These are phyloP conservation scores for Folsomia candida DNA, from an alignment of 2,888 invertebrate genomes.

Conservation along the genomic window DNA sequence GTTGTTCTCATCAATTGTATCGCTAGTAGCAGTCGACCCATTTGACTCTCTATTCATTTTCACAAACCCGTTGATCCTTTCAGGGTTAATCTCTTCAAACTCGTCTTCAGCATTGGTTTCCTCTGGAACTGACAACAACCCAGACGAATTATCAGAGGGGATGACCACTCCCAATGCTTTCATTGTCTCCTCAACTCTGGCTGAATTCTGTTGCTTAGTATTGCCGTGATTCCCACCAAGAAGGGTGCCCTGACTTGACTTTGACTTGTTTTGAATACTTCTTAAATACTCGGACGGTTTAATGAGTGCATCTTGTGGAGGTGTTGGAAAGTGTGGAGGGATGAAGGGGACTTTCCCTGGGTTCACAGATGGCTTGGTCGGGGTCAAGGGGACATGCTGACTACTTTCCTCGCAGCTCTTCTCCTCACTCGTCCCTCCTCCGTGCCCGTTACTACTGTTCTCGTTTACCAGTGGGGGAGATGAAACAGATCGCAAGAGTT, in stretches of 20 bases:
- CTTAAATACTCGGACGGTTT: constrained; percentile 89
- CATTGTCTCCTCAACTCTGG: constrained; percentile 43
- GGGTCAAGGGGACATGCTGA: constrained; percentile 20
- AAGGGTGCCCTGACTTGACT: too few relatives aligned
- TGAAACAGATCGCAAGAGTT: constrained; percentile 36
- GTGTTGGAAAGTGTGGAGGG: constrained; percentile 80
- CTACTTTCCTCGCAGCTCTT: background rate
- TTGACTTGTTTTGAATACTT: constrained; percentile 65
- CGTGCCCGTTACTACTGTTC: constrained; percentile 2
- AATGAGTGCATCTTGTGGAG: constrained; percentile 74
- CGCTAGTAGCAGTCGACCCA: background rate
- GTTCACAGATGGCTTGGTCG: constrained; percentile 24
- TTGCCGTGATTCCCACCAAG: constrained; percentile 5
- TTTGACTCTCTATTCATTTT: constrained; percentile 4
- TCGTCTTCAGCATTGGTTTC: constrained; percentile 47
- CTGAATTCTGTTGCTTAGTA: constrained; percentile 11
- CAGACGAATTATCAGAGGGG: too few relatives aligned
- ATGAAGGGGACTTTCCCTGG: constrained; percentile 68
- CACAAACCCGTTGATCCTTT: constrained; percentile 33
- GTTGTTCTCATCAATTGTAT: constrained; percentile 21
- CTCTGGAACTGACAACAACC: constrained; percentile 44
- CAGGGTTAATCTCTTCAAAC: constrained; percentile 47
- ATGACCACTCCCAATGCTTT: constrained; percentile 38
- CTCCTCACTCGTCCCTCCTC: constrained; percentile 1
- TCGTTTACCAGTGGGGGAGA: constrained; percentile 38